phyloP scores from a whole-genome alignment of 2,797 vertebrate genomes.

The Argentina silus region DNA sequence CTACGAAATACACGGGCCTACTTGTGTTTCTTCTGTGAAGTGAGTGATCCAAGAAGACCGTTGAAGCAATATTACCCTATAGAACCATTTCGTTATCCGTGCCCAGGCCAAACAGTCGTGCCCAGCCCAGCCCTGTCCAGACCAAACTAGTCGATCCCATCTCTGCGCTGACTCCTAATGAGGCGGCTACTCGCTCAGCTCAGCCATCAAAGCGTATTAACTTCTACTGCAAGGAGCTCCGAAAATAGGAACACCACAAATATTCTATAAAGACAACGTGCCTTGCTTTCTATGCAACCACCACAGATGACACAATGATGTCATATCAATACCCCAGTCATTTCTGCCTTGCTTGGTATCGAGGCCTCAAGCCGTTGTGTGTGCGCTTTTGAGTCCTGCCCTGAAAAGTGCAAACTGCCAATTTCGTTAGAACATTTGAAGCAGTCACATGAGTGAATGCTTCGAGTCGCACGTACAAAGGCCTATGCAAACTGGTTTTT shows the following conservation, averaged over 20 bases:
- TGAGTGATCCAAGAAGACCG: conserved; percentile 17
- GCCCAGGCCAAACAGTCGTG: neutral
- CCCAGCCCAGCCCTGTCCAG: neutral
- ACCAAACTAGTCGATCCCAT: too few relatives aligned
- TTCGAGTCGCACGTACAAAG: conserved; percentile 52
- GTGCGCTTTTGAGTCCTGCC: neutral
- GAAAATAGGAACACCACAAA: neutral
- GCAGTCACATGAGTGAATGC: conserved; percentile 45
- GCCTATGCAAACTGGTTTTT: conserved; percentile 48
- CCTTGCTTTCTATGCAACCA: neutral
- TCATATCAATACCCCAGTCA: neutral
- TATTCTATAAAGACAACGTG: neutral
- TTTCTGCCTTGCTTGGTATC: too few relatives aligned
- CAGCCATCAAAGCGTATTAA: conserved; percentile 11
- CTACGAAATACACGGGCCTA: too few relatives aligned
- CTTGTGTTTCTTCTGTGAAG: neutral
- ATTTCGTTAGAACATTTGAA: conserved; percentile 35
- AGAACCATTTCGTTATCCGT: neutral
- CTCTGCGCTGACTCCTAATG: neutral
- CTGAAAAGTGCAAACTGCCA: conserved; percentile 41
- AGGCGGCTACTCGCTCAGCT: neutral
- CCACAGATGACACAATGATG: neutral
- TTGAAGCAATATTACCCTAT: conserved; percentile 24
- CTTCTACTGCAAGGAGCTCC: neutral
- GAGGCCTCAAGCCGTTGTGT: too few relatives aligned